These are phyloP conservation scores for Alectura lathami DNA, from an alignment of 2,113 vertebrate species.

Conservation along the genomic window DNA sequence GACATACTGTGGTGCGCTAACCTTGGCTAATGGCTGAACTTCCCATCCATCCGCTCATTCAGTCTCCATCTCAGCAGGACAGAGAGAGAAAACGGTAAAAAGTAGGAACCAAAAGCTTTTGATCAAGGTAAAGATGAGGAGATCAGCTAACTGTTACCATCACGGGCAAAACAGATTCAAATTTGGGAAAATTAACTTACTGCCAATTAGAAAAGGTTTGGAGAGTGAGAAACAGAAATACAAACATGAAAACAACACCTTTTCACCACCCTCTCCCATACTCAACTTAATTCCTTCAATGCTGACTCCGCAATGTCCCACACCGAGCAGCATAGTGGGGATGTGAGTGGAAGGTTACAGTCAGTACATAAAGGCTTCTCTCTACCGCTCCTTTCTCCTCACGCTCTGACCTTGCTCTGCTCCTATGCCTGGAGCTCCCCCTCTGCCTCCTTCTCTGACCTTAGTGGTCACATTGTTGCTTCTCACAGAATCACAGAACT, in stretches of 20 bases:
- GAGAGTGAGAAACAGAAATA: background rate
- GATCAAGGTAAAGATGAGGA: background rate
- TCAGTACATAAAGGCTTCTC: background rate
- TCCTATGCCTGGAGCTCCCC: background rate
- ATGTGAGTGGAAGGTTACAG: background rate
- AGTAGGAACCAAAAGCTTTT: background rate
- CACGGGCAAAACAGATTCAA: background rate
- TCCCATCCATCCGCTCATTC: background rate
- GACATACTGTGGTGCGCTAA: background rate
- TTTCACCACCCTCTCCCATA: background rate
- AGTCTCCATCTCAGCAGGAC: background rate
- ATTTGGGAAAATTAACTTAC: background rate
- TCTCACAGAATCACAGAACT: background rate
- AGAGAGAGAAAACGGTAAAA: background rate
- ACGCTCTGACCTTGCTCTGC: background rate
- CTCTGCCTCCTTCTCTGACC: background rate
- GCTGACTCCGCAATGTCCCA: background rate
- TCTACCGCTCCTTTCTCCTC: background rate
- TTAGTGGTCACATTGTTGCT: background rate
- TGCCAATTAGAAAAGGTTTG: background rate
- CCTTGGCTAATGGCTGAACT: accelerated
- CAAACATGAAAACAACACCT: background rate
- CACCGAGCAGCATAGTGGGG: background rate
- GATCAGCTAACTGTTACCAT: background rate
- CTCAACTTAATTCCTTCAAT: background rate